A percentile compares a stretch with the other conserved stretches of the same genome.
Evolutionary conservation across 2,888 invertebrate genomes (phyloP).

Genomic region (Nebria brevicollis): DNA sequence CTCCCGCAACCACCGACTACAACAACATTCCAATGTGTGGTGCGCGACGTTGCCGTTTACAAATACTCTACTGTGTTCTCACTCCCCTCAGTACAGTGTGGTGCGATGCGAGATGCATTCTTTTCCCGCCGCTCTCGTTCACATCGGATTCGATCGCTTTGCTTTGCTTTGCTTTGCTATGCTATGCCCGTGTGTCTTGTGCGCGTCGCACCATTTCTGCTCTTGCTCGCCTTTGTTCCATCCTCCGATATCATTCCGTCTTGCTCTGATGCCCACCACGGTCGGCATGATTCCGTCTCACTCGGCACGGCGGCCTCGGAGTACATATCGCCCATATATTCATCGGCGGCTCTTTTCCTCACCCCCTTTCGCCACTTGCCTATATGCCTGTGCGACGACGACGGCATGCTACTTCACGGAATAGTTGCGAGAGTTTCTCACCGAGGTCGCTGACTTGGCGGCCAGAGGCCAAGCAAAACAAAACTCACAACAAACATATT

Average conservation of each 20-base stretch:
- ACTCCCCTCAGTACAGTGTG: slow-evolving; percentile 19
- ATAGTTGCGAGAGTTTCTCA: slow-evolving; percentile 57
- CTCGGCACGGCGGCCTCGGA: slow-evolving; percentile 34
- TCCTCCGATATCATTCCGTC: slow-evolving; percentile 57
- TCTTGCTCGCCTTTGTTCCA: slow-evolving; percentile 59
- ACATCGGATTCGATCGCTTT: slow-evolving; percentile 59
- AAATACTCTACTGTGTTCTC: not conserved
- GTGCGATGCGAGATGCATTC: slow-evolving; percentile 52
- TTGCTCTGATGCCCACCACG: slow-evolving; percentile 55
- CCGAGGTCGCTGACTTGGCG: slow-evolving; percentile 63
- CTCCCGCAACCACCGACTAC: slow-evolving; percentile 65
- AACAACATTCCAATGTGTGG: slow-evolving; percentile 64
- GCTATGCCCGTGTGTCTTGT: slow-evolving; percentile 55
- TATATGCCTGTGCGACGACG: slow-evolving; percentile 12
- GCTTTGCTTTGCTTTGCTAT: slow-evolving; percentile 52
- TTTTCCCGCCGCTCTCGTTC: slow-evolving; percentile 61
- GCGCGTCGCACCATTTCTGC: slow-evolving; percentile 50
- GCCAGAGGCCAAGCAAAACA: slow-evolving; percentile 62
- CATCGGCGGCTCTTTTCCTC: slow-evolving; percentile 26
- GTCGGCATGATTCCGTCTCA: not conserved
- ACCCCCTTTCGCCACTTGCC: slow-evolving; percentile 11
- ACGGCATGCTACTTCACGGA: slow-evolving; percentile 46
- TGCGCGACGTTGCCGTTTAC: slow-evolving; percentile 52
- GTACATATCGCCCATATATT: slow-evolving; percentile 47
- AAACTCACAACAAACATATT: slow-evolving; percentile 58